These are phyloP conservation scores for Mohoua ochrocephala DNA, from an alignment of 2,113 vertebrate species.

Conservation along the genomic window DNA sequence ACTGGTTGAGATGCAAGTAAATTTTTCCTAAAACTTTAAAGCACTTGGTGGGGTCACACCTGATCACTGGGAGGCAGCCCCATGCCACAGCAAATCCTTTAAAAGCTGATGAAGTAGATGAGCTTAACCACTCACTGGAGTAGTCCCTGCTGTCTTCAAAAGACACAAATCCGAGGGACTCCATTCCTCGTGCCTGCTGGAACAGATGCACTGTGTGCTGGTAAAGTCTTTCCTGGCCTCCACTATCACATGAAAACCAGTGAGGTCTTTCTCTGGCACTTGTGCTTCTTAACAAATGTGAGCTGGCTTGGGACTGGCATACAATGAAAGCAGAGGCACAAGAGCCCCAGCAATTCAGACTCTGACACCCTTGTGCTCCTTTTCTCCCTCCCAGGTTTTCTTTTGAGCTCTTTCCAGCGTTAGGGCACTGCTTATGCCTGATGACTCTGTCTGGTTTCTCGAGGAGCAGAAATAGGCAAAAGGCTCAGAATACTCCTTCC, in stretches of 20 bases:
- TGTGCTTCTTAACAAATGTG: neutral
- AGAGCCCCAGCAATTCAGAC: neutral
- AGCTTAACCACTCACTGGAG: neutral
- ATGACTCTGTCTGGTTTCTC: neutral
- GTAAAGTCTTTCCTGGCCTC: neutral
- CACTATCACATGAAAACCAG: fast-evolving
- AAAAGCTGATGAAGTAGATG: neutral
- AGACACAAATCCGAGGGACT: neutral
- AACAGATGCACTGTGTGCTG: neutral
- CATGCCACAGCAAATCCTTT: neutral
- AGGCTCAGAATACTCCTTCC: neutral
- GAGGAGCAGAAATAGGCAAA: neutral
- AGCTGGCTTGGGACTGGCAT: neutral
- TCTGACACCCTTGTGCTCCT: fast-evolving
- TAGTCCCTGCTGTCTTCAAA: neutral
- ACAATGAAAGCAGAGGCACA: fast-evolving
- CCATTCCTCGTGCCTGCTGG: neutral
- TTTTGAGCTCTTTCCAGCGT: neutral
- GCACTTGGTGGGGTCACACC: neutral
- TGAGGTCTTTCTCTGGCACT: neutral
- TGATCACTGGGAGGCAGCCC: neutral
- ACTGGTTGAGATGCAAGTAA: neutral
- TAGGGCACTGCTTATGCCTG: neutral
- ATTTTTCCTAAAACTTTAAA: conserved; percentile 8
- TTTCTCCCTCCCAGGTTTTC: neutral